Percentiles rank a stretch among this genome's conserved stretches.
Evolutionary conservation across 2,888 invertebrate genomes (phyloP).

Genomic region (Daptonema setosum): DNA sequence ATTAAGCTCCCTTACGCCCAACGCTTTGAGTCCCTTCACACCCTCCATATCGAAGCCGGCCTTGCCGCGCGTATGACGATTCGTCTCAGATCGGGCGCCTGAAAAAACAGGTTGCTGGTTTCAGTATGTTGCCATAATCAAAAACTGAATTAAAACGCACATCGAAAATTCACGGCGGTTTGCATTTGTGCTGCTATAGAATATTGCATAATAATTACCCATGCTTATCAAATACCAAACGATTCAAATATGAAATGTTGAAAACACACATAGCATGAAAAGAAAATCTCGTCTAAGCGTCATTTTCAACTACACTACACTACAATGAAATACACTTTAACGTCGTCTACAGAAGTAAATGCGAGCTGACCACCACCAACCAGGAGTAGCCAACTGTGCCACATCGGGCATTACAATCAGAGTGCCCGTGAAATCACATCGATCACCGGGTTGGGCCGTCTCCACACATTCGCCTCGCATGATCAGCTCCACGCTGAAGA

Average conservation of each 20-base stretch:
- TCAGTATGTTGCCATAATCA: no score
- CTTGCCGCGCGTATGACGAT: constrained; percentile 44
- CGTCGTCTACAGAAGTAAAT: no score
- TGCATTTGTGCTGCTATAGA: no score
- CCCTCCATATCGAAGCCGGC: constrained; percentile 49
- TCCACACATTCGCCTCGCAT: constrained; percentile 86
- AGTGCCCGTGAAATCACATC: constrained; percentile 78
- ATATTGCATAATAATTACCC: no score
- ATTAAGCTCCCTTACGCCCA: constrained; percentile 62
- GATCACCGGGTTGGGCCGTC: constrained; percentile 64
- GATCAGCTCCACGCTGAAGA: constrained; percentile 57
- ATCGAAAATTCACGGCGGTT: no score
- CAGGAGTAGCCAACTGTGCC: constrained; percentile 58
- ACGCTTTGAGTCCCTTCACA: constrained; percentile 57
- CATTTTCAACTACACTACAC: no score
- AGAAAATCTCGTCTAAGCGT: no score
- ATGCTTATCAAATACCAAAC: no score
- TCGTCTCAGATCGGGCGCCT: constrained; percentile 57
- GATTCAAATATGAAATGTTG: no score
- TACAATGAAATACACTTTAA: no score
- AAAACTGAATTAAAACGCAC: constrained; percentile 4
- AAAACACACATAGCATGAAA: no score
- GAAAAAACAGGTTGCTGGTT: constrained; percentile 2
- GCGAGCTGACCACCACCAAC: constrained; percentile 16
- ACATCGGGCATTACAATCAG: constrained; percentile 94